Conservation (phyloP, 2,888 invertebrate species). For the Pinctada fucata region DNA sequence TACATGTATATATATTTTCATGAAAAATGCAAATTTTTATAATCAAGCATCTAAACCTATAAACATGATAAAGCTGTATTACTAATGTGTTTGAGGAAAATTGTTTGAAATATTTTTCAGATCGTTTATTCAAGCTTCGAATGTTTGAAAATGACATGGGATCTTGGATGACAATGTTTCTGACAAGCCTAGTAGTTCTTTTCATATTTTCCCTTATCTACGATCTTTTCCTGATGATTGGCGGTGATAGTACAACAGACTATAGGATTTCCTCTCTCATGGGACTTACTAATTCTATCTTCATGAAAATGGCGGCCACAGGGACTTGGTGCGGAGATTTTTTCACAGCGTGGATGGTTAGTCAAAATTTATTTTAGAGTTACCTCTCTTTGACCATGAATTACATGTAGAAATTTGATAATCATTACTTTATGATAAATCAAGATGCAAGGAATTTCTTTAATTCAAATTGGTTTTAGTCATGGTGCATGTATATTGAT, state of each 20-base stretch:
- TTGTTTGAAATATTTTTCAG: slow-evolving; percentile 54
- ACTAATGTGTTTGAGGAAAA: no score
- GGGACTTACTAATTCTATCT: slow-evolving; percentile 77
- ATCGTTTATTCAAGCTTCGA: slow-evolving; percentile 77
- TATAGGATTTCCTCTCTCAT: slow-evolving; percentile 77
- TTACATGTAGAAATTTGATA: no score
- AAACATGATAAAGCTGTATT: no score
- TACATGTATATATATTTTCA: no score
- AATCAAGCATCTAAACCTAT: no score
- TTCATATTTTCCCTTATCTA: slow-evolving; percentile 79
- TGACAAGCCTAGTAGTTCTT: slow-evolving; percentile 77
- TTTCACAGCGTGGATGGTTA: slow-evolving; percentile 79
- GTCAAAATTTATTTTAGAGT: slow-evolving; percentile 28
- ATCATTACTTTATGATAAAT: no score
- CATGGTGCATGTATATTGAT: no score
- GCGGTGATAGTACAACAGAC: slow-evolving; percentile 72
- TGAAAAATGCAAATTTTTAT: no score
- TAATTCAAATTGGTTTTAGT: no score
- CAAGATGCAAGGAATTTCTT: no score
- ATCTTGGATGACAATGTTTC: slow-evolving; percentile 80
- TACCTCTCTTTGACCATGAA: neutral
- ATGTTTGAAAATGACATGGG: slow-evolving; percentile 79
- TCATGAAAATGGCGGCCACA: slow-evolving; percentile 79
- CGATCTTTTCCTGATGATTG: slow-evolving; percentile 76
- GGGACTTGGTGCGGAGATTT: slow-evolving; percentile 80